Evolutionary conservation across 2,797 vertebrate genomes (phyloP).

Genomic region (Nyctibius grandis): DNA sequence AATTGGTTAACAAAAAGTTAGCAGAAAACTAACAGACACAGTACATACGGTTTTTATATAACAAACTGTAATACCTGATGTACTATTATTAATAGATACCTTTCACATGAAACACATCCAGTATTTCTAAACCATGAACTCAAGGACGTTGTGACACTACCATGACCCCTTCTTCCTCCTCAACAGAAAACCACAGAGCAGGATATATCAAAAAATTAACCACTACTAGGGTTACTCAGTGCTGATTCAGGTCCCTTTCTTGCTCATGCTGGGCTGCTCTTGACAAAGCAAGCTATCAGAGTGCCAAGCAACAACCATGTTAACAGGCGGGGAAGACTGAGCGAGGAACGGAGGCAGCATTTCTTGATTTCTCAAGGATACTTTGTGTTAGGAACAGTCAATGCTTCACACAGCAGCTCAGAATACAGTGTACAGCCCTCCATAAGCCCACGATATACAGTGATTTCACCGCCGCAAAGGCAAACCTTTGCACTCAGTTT

Average conservation of each 20-base stretch:
- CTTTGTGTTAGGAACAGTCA: not conserved
- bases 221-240: not conserved
- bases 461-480: not conserved
- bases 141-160: not conserved
- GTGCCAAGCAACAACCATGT: accelerated
- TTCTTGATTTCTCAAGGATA: not conserved
- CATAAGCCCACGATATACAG: not conserved
- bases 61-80: not conserved
- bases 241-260: not conserved
- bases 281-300: not conserved
- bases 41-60: not conserved
- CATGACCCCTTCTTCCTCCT: not conserved
- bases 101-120: not conserved
- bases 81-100: not conserved
- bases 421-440: not conserved
- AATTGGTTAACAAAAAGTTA: not conserved
- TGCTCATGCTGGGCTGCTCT: not conserved
- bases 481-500: not conserved
- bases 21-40: not conserved
- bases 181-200: not conserved
- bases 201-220: not conserved
- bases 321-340: not conserved
- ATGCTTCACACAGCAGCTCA: not conserved
- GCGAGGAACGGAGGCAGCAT: not conserved
- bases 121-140: not conserved